Percentiles rank a stretch among this genome's conserved stretches.
phyloP scores from a whole-genome alignment of 2,113 vertebrate genomes.

The Oryzias curvinotus region DNA sequence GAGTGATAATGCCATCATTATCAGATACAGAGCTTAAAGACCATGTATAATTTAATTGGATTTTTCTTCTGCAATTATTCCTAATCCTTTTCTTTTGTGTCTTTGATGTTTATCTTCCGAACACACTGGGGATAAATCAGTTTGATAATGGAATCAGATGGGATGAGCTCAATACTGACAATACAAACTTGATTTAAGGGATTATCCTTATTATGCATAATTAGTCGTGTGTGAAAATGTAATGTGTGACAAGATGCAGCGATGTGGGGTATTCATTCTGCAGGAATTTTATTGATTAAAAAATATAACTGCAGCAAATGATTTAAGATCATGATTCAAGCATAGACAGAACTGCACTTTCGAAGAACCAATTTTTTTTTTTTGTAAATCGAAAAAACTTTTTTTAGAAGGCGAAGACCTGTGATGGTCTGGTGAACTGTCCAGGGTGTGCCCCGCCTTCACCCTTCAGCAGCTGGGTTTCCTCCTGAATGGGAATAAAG shows the following conservation, averaged over 20 bases:
- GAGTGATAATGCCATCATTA: conserved; percentile 1
- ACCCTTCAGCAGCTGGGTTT: too few relatives aligned
- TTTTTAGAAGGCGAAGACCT: too few relatives aligned
- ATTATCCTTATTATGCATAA: conserved; percentile 66
- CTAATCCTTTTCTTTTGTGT: conserved; percentile 48
- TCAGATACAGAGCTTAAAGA: conserved; percentile 30
- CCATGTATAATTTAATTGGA: conserved; percentile 46
- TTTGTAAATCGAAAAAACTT: neutral
- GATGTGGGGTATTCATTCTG: conserved; percentile 12
- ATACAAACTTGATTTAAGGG: conserved; percentile 49
- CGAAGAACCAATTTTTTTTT: neutral
- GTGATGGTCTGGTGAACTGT: too few relatives aligned
- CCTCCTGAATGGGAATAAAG: too few relatives aligned
- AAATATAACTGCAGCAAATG: too few relatives aligned
- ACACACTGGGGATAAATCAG: conserved; percentile 37
- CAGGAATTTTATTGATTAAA: conserved; percentile 1
- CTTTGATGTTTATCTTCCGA: conserved; percentile 57
- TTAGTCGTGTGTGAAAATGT: conserved; percentile 31
- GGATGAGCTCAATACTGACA: conserved; percentile 46
- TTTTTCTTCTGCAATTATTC: conserved; percentile 39
- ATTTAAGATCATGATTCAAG: too few relatives aligned
- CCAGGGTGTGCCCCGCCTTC: too few relatives aligned
- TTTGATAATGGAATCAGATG: conserved; percentile 54
- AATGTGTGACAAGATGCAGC: conserved; percentile 28
- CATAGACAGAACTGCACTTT: neutral